Conservation (phyloP, 23 tunicate genomes). For the Trididemnum nubilum region DNA sequence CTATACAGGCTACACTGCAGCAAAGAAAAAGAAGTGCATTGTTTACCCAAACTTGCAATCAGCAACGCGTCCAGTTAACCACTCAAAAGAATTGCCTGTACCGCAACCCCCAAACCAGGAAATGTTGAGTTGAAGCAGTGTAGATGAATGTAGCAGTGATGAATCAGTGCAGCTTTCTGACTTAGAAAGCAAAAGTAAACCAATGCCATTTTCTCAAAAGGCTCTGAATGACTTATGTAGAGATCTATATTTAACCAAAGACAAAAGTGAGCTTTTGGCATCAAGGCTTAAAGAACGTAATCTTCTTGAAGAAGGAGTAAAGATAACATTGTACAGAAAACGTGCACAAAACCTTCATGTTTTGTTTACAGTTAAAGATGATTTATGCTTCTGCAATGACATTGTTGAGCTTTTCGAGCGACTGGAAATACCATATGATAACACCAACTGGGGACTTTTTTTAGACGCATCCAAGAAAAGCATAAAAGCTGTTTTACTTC, state of each 20-base stretch:
- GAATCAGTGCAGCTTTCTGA: background rate
- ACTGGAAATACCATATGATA: slow-evolving; percentile 14
- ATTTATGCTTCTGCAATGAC: background rate
- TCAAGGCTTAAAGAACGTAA: slow-evolving; percentile 33
- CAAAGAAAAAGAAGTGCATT: background rate
- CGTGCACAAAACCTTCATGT: slow-evolving; percentile 7
- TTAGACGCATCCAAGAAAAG: slow-evolving; percentile 18
- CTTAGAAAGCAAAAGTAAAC: background rate
- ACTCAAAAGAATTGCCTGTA: slow-evolving; percentile 5
- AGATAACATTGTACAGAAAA: slow-evolving; percentile 13
- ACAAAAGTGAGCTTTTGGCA: slow-evolving; percentile 14
- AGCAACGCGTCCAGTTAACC: slow-evolving; percentile 13
- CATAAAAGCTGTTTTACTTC: slow-evolving; percentile 19
- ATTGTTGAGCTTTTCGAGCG: background rate
- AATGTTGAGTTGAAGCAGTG: background rate
- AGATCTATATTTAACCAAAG: slow-evolving; percentile 26
- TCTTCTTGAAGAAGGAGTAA: slow-evolving; percentile 15
- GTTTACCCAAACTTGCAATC: background rate
- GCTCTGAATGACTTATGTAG: slow-evolving; percentile 17
- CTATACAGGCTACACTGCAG: background rate
- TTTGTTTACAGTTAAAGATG: background rate
- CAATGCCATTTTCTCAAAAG: slow-evolving; percentile 19
- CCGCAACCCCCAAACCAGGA: background rate
- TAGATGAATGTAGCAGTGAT: background rate
- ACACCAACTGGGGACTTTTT: slow-evolving; percentile 14